These are phyloP conservation scores for Stomatorhinus ivindoensis DNA, from an alignment of 2,113 vertebrate genomes.

Conservation along the genomic window DNA sequence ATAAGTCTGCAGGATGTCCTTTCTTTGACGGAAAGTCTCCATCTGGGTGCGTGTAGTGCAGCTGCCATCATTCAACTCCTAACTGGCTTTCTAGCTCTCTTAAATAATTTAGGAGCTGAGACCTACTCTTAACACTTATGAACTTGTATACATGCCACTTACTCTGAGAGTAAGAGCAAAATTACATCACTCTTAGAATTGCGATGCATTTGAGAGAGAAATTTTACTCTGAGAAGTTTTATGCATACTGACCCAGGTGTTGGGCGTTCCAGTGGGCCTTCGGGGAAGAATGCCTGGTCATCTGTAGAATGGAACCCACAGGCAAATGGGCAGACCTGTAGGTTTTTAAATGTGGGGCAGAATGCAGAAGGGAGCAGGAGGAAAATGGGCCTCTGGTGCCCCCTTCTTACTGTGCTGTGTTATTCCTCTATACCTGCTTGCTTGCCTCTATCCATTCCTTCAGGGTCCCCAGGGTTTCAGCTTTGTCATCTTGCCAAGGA, in stretches of 20 bases:
- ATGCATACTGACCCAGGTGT: neutral
- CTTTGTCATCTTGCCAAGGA: conserved; percentile 82
- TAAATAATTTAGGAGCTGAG: no score
- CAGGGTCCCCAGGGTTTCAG: conserved; percentile 63
- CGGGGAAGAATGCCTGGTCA: neutral
- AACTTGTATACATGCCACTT: no score
- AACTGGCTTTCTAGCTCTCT: no score
- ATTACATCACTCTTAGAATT: no score
- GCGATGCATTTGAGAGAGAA: no score
- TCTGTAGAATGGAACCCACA: neutral
- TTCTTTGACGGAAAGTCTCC: no score
- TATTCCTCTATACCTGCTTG: conserved; percentile 22
- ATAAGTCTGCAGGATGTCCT: no score
- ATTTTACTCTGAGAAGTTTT: no score
- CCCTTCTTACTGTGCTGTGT: neutral
- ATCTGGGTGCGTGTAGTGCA: no score
- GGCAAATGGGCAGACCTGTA: neutral
- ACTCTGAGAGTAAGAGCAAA: no score
- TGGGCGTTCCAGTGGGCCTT: neutral
- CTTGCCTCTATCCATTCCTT: conserved; percentile 61
- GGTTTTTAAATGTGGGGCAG: neutral
- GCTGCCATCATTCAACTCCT: no score
- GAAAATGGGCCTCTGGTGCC: neutral
- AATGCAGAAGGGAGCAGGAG: neutral
- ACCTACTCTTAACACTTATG: no score